Evolutionary conservation across 2,888 invertebrate species (phyloP), one percentile per base, ranked within the genome.

Genomic region (Drosophila lacicola): DNA sequence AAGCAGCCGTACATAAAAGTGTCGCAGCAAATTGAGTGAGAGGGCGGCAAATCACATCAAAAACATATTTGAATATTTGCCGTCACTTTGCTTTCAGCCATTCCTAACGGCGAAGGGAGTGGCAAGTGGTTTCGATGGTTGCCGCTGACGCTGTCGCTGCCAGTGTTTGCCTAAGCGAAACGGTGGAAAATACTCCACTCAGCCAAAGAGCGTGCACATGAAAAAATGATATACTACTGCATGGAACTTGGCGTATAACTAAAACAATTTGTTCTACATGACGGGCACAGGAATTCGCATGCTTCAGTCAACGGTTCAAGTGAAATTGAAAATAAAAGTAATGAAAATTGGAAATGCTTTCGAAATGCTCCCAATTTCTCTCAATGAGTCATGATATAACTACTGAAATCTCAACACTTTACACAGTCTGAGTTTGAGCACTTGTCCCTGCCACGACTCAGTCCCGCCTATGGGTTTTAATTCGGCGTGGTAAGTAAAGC

Each of bases 31-130:
- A 88, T 77, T 83, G 84, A 70, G 78, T 80, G 81, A 75, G 74
- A 75, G 69, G 69, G 70, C 72, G 77, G 70, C 78, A 89, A 85
- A 86, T 89, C 85, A 85, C 86, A 88, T 89, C 86, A 88, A 88
- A 89, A 84, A 89, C 88, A 85, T 85, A 88, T 85, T 89, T 89
- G 85, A 88, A 85, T 85, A 85, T 85, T 88, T 85, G 88, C 85
- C 88, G 77, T 84, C 76, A 84, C 88, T 84, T 84, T 87, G 89
- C 84, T 88, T 80, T 80, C 67, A 65, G 80, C 46, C 45, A 46
- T 19, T 14, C 33, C 13, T 11, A 8, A 11, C 17, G 47, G 61
- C 42, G 14, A 11, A 8, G 29, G 67, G 53, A 14, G 49, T 3
- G 44, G 55, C 41, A 45, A 55, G 49, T 42, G 65, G 51, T 58